Conservation (phyloP, 1,140 invertebrate species). For the Drosophila azteca region DNA sequence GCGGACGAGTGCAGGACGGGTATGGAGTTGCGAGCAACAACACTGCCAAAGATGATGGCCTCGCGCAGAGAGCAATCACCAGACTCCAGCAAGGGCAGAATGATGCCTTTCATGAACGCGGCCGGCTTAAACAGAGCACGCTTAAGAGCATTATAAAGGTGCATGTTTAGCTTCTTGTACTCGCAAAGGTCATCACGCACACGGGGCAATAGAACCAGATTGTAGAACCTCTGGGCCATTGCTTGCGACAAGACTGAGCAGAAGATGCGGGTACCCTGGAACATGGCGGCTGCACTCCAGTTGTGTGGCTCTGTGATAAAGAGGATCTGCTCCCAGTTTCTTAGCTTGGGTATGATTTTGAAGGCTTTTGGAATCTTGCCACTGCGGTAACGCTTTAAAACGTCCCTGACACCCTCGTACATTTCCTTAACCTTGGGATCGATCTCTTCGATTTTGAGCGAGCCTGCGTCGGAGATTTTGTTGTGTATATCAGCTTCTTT, state of each 20-base stretch:
- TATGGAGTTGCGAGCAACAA: constrained; percentile 95
- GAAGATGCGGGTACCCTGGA: constrained; percentile 91
- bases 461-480: constrained; percentile 91
- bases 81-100: constrained; percentile 95
- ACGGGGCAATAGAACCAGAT: constrained; percentile 95
- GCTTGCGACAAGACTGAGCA: constrained; percentile 97
- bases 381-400: constrained; percentile 94
- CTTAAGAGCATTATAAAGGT: constrained; percentile 96
- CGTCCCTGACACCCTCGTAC: constrained; percentile 95
- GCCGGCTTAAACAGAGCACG: constrained; percentile 98
- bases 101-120: constrained; percentile 99
- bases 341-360: constrained; percentile 96
- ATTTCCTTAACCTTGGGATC: constrained; percentile 91
- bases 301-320: constrained; percentile 92
- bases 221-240: constrained; percentile 98
- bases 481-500: constrained; percentile 95
- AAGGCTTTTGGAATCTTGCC: constrained; percentile 99
- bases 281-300: constrained; percentile 97
- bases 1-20: constrained; percentile 98
- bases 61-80: constrained; percentile 97
- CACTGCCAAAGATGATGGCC: constrained; percentile 97
- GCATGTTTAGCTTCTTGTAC: constrained; percentile 98
- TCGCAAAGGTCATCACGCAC: constrained; percentile 97
- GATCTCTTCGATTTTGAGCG: constrained; percentile 90
- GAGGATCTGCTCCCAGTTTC: constrained; percentile 98